Evolutionary conservation across 2,797 vertebrate genomes (phyloP).

Genomic region (Alca torda): DNA sequence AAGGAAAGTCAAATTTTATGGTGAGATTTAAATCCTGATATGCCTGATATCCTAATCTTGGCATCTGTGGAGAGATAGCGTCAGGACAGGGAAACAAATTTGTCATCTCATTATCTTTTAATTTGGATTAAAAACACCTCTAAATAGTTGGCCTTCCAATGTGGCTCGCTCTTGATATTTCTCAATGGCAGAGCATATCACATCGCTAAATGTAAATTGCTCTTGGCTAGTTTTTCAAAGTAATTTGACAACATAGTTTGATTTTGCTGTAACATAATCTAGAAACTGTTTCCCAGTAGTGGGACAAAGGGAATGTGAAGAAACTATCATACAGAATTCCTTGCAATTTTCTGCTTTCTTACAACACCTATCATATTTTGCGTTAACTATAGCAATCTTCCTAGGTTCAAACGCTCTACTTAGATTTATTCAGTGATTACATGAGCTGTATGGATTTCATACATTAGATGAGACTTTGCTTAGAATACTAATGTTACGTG

Average conservation of each 20-base stretch:
- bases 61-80: background rate
- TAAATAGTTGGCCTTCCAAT: background rate
- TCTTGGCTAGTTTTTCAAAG: slow-evolving; percentile 36
- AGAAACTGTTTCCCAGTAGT: slow-evolving; percentile 5
- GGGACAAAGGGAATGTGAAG: slow-evolving; percentile 1
- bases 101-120: background rate
- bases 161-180: background rate
- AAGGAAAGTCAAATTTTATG: background rate
- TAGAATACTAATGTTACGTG: slow-evolving; percentile 25
- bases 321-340: background rate
- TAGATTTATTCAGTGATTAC: background rate
- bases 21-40: background rate
- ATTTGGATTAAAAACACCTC: background rate
- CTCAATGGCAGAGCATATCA: background rate
- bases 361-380: background rate
- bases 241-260: slow-evolving; percentile 37
- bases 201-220: slow-evolving; percentile 10
- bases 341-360: slow-evolving; percentile 3
- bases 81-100: background rate
- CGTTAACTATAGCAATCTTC: background rate
- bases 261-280: slow-evolving; percentile 19
- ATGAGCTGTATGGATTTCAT: slow-evolving; percentile 39
- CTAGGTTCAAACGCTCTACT: background rate
- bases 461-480: background rate
- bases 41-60: background rate